Evolutionary conservation across 2,113 vertebrate genomes (phyloP).

Genomic region (Rhabdornis inornatus): DNA sequence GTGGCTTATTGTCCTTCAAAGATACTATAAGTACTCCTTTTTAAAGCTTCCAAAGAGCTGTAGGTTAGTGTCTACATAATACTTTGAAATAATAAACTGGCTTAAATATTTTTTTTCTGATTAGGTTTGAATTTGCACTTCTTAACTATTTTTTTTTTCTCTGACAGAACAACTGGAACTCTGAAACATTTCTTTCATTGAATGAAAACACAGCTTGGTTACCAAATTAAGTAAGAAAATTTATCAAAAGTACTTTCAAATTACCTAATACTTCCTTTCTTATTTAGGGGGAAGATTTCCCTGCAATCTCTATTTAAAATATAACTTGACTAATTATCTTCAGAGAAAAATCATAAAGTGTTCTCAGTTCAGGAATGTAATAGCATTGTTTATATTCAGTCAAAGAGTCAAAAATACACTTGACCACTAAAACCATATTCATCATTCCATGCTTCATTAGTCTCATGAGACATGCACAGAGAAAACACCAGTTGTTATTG

Average conservation of each 20-base stretch:
- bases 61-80: not conserved
- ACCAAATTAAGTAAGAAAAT: not conserved
- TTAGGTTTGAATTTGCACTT: not conserved
- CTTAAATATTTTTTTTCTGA: not conserved
- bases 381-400: not conserved
- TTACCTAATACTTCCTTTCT: not conserved
- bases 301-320: not conserved
- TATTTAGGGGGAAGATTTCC: not conserved
- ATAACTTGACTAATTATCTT: not conserved
- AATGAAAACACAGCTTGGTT: not conserved
- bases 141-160: not conserved
- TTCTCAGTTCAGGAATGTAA: not conserved
- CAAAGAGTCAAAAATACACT: not conserved
- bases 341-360: not conserved
- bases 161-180: not conserved
- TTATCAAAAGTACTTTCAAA: not conserved
- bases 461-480: not conserved
- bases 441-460: not conserved
- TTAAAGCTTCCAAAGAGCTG: not conserved
- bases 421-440: not conserved
- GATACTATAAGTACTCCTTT: not conserved
- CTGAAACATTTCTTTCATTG: not conserved
- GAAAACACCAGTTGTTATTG: not conserved
- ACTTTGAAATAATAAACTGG: not conserved
- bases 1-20: not conserved